Conservation (phyloP, 53 echinoderm and acorn worm species). For the Antedon mediterranea region DNA sequence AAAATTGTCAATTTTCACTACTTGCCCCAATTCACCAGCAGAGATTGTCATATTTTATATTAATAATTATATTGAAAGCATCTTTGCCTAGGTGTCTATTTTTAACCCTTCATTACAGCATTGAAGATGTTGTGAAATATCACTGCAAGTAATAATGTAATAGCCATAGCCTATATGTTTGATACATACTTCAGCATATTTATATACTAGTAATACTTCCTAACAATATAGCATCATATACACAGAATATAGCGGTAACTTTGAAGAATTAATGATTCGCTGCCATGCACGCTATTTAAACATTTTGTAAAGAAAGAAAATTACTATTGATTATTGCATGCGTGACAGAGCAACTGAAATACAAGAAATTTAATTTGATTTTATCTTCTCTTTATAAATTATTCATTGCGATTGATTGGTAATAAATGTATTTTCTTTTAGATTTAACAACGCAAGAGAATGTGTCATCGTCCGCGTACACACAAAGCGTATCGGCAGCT, state of each 20-base stretch:
- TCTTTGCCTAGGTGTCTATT: too few relatives aligned
- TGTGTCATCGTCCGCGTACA: not conserved
- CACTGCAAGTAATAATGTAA: too few relatives aligned
- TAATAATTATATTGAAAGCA: too few relatives aligned
- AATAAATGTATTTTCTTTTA: not conserved
- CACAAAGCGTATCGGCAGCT: slow-evolving; percentile 77
- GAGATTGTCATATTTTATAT: too few relatives aligned
- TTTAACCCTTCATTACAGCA: too few relatives aligned
- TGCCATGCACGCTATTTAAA: not conserved
- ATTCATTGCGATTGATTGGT: not conserved
- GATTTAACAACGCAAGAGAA: not conserved
- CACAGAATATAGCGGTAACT: not conserved
- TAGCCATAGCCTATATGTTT: too few relatives aligned
- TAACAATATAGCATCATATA: too few relatives aligned
- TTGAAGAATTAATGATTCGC: not conserved
- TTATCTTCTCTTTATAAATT: not conserved
- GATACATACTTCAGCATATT: too few relatives aligned
- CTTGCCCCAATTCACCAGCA: too few relatives aligned
- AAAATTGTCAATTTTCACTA: too few relatives aligned
- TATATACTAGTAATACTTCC: too few relatives aligned
- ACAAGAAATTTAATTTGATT: not conserved
- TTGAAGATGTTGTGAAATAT: too few relatives aligned
- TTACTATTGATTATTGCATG: not conserved
- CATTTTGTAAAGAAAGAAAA: not conserved
- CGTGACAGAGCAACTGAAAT: not conserved